These are phyloP conservation scores for Adelphocoris suturalis DNA, from an alignment of 2,888 invertebrate genomes.

Conservation along the genomic window DNA sequence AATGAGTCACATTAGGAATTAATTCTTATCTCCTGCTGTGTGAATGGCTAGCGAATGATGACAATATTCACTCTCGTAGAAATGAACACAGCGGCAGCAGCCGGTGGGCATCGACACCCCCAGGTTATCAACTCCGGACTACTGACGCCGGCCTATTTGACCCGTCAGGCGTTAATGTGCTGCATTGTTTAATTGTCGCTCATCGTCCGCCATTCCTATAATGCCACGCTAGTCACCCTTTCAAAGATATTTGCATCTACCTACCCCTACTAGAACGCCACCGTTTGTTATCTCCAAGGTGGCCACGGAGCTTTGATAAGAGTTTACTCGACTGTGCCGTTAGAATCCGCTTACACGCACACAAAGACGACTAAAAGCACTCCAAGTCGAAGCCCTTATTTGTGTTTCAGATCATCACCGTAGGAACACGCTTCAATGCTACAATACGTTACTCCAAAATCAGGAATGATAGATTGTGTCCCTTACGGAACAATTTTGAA, in stretches of 20 bases:
- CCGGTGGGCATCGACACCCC: background rate
- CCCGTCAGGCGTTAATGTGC: constrained; percentile 34
- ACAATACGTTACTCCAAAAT: too few relatives aligned
- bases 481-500: too few relatives aligned
- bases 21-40: too few relatives aligned
- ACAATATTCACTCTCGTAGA: background rate
- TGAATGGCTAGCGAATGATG: background rate
- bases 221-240: background rate
- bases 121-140: background rate
- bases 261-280: background rate
- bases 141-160: constrained; percentile 13
- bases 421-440: background rate
- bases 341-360: background rate
- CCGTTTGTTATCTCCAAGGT: background rate
- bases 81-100: background rate
- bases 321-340: background rate
- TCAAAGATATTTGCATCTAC: background rate
- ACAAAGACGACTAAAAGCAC: background rate
- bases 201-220: background rate
- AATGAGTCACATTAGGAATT: too few relatives aligned
- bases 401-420: background rate
- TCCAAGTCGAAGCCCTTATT: background rate
- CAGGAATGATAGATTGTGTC: too few relatives aligned
- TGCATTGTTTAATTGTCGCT: background rate
- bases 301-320: background rate